Evolutionary conservation across 2,113 vertebrate genomes (phyloP).

Genomic region (Seriola aureovittata): DNA sequence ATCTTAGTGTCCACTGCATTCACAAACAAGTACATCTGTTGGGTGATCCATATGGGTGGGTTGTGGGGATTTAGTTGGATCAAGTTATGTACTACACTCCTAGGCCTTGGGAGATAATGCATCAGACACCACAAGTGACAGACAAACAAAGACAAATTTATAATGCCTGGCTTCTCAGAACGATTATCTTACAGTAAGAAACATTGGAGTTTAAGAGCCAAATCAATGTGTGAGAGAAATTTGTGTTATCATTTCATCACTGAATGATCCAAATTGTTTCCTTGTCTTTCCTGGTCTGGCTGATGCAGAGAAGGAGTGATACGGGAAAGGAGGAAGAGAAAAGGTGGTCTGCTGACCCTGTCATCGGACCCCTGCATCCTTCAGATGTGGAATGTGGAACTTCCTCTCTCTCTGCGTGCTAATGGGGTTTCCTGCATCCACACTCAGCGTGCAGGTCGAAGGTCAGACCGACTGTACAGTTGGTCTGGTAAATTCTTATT

Average conservation of each 20-base stretch:
- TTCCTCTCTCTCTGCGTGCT: constrained; percentile 72
- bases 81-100: neutral
- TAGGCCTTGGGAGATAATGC: neutral
- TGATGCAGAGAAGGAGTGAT: constrained; percentile 13
- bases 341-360: constrained; percentile 54
- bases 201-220: neutral
- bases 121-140: neutral
- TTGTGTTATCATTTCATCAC: neutral
- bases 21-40: constrained; percentile 28
- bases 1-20: constrained; percentile 38
- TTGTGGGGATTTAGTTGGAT: neutral
- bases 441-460: constrained; percentile 46
- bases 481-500: constrained; percentile 47
- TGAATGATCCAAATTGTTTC: constrained; percentile 16
- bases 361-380: constrained; percentile 55
- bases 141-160: constrained; percentile 4
- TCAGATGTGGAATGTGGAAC: constrained; percentile 70
- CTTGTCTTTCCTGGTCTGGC: neutral
- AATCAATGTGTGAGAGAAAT: neutral
- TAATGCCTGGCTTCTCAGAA: neutral
- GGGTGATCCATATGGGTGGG: neutral
- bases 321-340: constrained; percentile 47
- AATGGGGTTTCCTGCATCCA: constrained; percentile 72
- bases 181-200: constrained; percentile 2
- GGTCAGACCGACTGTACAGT: constrained; percentile 63